These are phyloP conservation scores for Scophthalmus maximus DNA, from an alignment of 2,113 vertebrate genomes.

Conservation along the genomic window DNA sequence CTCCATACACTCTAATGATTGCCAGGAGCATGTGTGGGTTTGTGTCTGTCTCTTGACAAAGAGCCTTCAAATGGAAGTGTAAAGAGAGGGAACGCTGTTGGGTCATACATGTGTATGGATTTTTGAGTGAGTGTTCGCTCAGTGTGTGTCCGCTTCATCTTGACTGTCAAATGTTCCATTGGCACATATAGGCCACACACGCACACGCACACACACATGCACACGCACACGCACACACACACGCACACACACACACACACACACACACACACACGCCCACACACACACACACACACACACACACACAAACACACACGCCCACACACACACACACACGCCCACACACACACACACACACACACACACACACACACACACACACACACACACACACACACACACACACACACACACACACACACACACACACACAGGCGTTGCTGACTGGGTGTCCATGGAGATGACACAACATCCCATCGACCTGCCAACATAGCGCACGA, in stretches of 20 bases:
- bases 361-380: slow-evolving; percentile 14
- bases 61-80: slow-evolving; percentile 53
- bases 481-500: slow-evolving; percentile 44
- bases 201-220: slow-evolving; percentile 18
- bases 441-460: slow-evolving; percentile 55
- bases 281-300: slow-evolving; percentile 20
- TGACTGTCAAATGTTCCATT: slow-evolving; percentile 34
- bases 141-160: slow-evolving; percentile 37
- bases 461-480: slow-evolving; percentile 67
- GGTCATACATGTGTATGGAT: slow-evolving; percentile 14
- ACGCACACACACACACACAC: background rate
- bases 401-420: slow-evolving; percentile 4
- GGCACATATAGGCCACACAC: slow-evolving; percentile 52
- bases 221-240: background rate
- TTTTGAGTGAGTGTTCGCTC: slow-evolving; percentile 25
- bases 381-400: background rate
- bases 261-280: slow-evolving; percentile 13
- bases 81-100: slow-evolving; percentile 40
- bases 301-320: background rate
- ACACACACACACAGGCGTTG: slow-evolving; percentile 31
- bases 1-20: slow-evolving; percentile 68
- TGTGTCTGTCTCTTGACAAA: slow-evolving; percentile 46
- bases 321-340: too few species aligned
- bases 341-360: background rate
- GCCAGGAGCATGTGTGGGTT: slow-evolving; percentile 53